Conservation (phyloP, 2,797 vertebrate species). For the Tapirus indicus region DNA sequence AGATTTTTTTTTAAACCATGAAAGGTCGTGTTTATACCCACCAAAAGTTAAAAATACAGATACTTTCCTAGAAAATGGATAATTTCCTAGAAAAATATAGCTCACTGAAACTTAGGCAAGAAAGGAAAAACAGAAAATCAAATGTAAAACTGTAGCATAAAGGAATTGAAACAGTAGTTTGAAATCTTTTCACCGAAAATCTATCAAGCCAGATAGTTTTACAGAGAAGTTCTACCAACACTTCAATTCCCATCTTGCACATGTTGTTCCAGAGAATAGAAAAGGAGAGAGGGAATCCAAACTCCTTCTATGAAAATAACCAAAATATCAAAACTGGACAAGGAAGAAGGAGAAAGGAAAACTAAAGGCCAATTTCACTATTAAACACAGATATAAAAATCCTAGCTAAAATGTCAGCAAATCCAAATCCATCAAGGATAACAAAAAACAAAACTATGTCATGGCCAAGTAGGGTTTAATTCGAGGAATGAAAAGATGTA, state of each 20-base stretch:
- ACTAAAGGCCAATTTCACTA: neutral
- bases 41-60: constrained; percentile 22
- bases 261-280: neutral
- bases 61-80: constrained; percentile 46
- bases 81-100: constrained; percentile 43
- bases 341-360: neutral
- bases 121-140: constrained; percentile 27
- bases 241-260: neutral
- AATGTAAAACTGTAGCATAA: neutral
- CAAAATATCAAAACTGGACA: neutral
- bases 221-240: neutral
- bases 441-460: neutral
- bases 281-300: neutral
- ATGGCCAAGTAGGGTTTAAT: neutral
- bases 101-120: constrained; percentile 20
- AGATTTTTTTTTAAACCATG: neutral
- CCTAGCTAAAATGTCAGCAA: constrained; percentile 17
- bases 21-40: constrained; percentile 18
- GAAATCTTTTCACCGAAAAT: constrained; percentile 7
- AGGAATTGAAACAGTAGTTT: constrained; percentile 50
- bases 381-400: constrained; percentile 38
- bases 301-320: constrained; percentile 8
- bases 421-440: neutral
- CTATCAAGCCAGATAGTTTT: neutral
- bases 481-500: neutral